Evolutionary conservation across 2,888 invertebrate species (phyloP).

Genomic region (Chloroclystis v-ata): DNA sequence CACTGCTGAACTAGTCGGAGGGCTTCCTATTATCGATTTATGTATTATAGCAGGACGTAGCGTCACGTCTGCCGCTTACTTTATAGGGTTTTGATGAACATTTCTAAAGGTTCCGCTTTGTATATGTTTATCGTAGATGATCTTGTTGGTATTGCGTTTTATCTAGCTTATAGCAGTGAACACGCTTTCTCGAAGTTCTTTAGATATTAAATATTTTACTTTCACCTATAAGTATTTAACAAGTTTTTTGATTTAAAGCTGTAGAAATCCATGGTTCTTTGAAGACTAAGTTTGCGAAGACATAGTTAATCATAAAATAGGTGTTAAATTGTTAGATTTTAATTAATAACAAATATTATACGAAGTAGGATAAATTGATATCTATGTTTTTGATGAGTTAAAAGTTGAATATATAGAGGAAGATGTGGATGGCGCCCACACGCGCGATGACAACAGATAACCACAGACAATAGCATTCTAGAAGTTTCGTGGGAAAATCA

Average conservation of each 20-base stretch:
- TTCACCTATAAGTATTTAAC: too few species aligned
- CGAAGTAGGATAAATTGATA: too few species aligned
- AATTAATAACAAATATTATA: too few species aligned
- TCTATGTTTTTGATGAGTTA: too few species aligned
- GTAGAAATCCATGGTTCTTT: too few species aligned
- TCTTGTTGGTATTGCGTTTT: conserved; percentile 60
- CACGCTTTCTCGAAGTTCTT: neutral
- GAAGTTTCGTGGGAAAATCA: conserved; percentile 18
- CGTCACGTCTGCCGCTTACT: conserved; percentile 44
- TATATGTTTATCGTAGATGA: conserved; percentile 54
- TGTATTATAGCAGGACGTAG: conserved; percentile 59
- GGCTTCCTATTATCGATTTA: conserved; percentile 77
- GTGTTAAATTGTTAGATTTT: too few species aligned
- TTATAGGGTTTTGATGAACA: conserved; percentile 50
- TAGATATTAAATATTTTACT: too few species aligned
- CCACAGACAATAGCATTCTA: conserved; percentile 23
- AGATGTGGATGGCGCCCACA: too few species aligned
- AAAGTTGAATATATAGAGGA: too few species aligned
- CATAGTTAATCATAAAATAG: too few species aligned
- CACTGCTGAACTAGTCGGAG: conserved; percentile 78
- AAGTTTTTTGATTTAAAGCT: too few species aligned
- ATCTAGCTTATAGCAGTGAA: conserved; percentile 32
- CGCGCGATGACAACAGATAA: conserved; percentile 35
- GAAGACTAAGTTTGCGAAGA: too few species aligned
- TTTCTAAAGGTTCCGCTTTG: conserved; percentile 41